Base-by-base conservation (phyloP, 2,888 invertebrate genomes). In the Poecilobothrus nobilitatus region DNA sequence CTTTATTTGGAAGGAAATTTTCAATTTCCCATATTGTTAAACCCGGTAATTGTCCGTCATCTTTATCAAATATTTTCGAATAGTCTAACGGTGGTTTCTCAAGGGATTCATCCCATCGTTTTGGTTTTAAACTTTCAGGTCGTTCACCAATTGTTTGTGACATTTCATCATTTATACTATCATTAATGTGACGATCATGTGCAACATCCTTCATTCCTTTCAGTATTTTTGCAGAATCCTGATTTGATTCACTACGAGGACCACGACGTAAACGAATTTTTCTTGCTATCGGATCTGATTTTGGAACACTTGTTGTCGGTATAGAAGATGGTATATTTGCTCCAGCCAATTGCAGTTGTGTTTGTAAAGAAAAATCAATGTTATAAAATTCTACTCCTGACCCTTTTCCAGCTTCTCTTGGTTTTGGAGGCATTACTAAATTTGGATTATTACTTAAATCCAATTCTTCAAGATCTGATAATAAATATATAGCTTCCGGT, bases 1-100 rank as follows among this genome's bases (percentile, higher is more conserved):
- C 90, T 76, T 91, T 91, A 78, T 96, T 96, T 0, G 99, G 99
- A 72, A 98, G 84, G 81, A 99, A 99, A 83, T 99, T 99, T 82
- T 99, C 99, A 71, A 99, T 99, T 84, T 99, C 99, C 98, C 98
- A 99, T 71, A 97, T 91, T 34, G 92, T 91, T 44, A 99, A 77
- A 2, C 97, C 97, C 0, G 95, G 91, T 68, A 91, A 85, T 78
- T 95, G 95, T 0, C 98, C 98, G 0, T 96, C 94, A 75, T 94
- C 95, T 74, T 94, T 93, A 76, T 94, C 97, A 80, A 97, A 99
- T 82, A 97, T 94, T 81, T 97, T 96, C 0, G 96, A 96, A 83
- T 98, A 98, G 83, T 98, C 95, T 68, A 98, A 81, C 63, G 95
- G 92, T 0, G 97, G 97, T 79, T 97, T 95, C 80, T 95, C 96